A percentile compares a stretch with the other conserved stretches of the same genome.
Conservation (phyloP, 2,797 vertebrate genomes). For the Enoplosus armatus region DNA sequence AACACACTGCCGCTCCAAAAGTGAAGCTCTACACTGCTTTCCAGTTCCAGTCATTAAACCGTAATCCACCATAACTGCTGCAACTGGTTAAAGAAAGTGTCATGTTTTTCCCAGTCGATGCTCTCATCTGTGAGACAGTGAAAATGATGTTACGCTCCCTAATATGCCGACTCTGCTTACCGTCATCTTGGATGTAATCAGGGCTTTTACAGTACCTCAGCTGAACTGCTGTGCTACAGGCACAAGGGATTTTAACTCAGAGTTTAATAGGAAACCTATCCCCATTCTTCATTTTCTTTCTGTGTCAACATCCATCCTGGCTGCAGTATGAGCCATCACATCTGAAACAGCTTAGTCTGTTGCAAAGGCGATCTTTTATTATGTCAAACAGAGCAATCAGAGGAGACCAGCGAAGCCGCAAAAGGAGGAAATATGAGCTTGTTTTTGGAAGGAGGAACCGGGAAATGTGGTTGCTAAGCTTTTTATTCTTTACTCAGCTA, state of each 20-base stretch:
- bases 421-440: conserved; percentile 42
- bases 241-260: conserved; percentile 42
- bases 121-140: conserved; percentile 45
- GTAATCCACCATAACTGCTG: conserved; percentile 39
- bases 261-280: conserved; percentile 57
- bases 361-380: conserved; percentile 58
- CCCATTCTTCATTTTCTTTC: conserved; percentile 55
- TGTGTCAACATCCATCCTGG: conserved; percentile 60
- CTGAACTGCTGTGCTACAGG: conserved; percentile 50
- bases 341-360: conserved; percentile 61
- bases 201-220: conserved; percentile 45
- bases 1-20: not conserved
- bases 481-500: conserved; percentile 35
- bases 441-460: conserved; percentile 20
- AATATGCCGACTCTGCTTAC: conserved; percentile 45
- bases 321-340: conserved; percentile 54
- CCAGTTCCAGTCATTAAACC: conserved; percentile 26
- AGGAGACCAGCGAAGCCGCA: conserved; percentile 30
- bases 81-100: conserved; percentile 24
- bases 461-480: conserved; percentile 30
- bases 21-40: not conserved
- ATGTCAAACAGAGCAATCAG: conserved; percentile 57
- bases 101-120: conserved; percentile 41
- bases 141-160: conserved; percentile 59
- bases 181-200: conserved; percentile 64